Conservation (phyloP, 2,888 invertebrate species). For the Melikaiella ostensackeni region DNA sequence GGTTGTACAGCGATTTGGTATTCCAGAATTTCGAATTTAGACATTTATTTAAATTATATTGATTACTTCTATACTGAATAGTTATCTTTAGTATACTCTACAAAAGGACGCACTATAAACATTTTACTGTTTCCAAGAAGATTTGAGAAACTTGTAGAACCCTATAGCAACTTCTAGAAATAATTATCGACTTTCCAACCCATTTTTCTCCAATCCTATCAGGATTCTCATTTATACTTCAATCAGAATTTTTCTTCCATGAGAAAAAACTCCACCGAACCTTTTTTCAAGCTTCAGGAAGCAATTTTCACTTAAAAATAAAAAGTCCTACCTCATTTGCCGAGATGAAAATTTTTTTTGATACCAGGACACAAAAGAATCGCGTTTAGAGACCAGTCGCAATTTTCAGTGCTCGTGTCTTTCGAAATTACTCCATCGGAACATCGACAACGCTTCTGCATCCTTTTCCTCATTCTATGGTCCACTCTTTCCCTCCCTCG, state of each 20-base stretch:
- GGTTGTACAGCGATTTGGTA: not conserved
- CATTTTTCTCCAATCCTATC: not conserved
- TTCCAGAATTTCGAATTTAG: too few species aligned
- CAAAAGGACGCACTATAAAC: too few species aligned
- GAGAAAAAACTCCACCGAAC: not conserved
- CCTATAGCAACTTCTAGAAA: not conserved
- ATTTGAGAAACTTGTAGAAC: too few species aligned
- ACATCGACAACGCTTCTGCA: slow-evolving; percentile 40
- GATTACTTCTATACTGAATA: too few species aligned
- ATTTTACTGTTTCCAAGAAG: too few species aligned
- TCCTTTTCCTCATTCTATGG: slow-evolving; percentile 25
- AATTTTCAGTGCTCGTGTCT: slow-evolving; percentile 53
- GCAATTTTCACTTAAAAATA: slow-evolving; percentile 17
- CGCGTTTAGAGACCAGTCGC: slow-evolving; percentile 48
- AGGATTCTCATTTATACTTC: not conserved
- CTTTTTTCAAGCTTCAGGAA: not conserved
- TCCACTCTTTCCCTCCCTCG: slow-evolving; percentile 1
- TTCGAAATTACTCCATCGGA: slow-evolving; percentile 49
- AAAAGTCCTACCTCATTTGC: slow-evolving; percentile 30
- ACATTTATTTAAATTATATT: too few species aligned
- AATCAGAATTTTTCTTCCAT: not conserved
- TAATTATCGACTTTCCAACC: not conserved
- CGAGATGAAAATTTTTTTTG: slow-evolving; percentile 3
- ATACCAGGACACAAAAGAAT: slow-evolving; percentile 47
- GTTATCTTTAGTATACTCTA: too few species aligned